These are phyloP conservation scores for Lepidothrix coronata DNA, from an alignment of 2,113 vertebrate species.

Conservation along the genomic window DNA sequence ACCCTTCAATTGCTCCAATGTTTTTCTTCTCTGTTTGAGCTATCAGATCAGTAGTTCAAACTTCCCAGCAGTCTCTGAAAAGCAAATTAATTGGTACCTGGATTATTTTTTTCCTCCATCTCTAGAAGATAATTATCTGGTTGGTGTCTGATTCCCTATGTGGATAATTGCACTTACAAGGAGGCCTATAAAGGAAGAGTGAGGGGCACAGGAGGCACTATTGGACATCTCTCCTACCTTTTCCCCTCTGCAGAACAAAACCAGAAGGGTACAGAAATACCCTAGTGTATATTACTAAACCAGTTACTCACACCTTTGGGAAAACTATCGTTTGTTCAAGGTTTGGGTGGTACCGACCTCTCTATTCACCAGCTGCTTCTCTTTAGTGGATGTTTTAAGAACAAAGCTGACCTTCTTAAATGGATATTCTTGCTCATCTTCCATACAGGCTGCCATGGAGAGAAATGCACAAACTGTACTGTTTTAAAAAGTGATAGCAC, in stretches of 20 bases:
- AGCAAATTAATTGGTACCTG: slow-evolving; percentile 19
- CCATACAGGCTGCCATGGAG: not conserved
- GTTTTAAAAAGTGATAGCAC: not conserved
- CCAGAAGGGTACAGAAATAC: not conserved
- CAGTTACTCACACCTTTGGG: not conserved
- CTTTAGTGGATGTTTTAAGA: not conserved
- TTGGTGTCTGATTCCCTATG: not conserved
- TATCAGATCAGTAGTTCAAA: not conserved
- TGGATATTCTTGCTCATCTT: not conserved
- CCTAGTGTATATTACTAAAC: not conserved
- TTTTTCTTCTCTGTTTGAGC: not conserved
- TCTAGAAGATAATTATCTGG: not conserved
- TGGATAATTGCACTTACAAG: not conserved
- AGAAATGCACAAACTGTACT: not conserved
- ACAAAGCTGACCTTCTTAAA: not conserved
- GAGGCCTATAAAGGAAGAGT: not conserved
- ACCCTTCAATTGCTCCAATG: not conserved
- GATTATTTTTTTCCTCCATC: not conserved
- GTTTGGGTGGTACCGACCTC: not conserved
- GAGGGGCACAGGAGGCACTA: not conserved
- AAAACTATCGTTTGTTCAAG: not conserved
- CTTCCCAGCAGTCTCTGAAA: not conserved
- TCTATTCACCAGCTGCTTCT: not conserved
- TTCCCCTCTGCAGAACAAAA: not conserved
- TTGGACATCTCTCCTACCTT: not conserved